Evolutionary conservation across 2,113 vertebrate species (phyloP), one percentile per base, ranked within the genome.

Genomic region (Drymodes brunneopygia): DNA sequence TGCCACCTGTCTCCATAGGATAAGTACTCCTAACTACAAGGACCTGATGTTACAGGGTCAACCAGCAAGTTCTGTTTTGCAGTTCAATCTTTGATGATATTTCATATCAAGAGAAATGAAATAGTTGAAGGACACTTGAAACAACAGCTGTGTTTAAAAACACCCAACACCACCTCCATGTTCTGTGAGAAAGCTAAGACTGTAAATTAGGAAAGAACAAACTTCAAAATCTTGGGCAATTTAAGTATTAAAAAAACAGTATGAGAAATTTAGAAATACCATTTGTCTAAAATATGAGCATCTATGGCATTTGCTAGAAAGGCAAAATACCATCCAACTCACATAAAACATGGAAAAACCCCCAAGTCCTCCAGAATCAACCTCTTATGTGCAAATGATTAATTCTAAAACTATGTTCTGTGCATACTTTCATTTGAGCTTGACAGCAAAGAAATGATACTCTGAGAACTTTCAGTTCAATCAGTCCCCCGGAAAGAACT

Each of bases 1-100:
- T 14, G 38, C 33, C 36, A 88, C 15, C 10, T 3, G 4, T 33
- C 45, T 21, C 31, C 20, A 22, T 2, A 56, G 0, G 1, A 70
- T 7, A 77, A 54, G 8, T 25, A 60, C 38, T 42, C 44, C 22
- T 47, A 75, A 79, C 28, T 53, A 70, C 25, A 74, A 56, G 51
- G 24, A 71, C 19, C 40, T 60, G 51, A 28, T 18, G 8, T 45
- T 45, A 73, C 14, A 47, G 20, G 17, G 38, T 40, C 38, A 90
- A 48, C 9, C 33, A 65, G 8, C 7, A 48, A 88, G 31, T 29
- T 78, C 60, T 87, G 44, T 27, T 86, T 40, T 40, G 33, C 29
- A 80, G 4, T 50, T 86, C 38, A 60, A 33, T 36, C 13, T 64
- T 4, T 28, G 31, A 72, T 15, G 9, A 4, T n/a, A 78, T 28